Conservation (phyloP, 2,797 vertebrate species). For the Neopelma chrysocephalum region DNA sequence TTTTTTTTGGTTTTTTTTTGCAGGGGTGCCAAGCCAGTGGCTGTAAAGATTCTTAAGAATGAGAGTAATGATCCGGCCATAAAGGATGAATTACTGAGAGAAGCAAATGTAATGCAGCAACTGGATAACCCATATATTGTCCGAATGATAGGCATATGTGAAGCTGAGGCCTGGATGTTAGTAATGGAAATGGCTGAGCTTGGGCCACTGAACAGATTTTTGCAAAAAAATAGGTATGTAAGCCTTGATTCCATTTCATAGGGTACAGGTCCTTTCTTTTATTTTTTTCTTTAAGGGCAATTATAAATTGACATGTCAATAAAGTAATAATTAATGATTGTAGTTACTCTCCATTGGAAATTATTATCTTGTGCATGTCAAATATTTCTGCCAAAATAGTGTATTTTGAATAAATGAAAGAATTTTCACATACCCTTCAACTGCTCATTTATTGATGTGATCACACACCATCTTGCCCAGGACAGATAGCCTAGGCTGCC, state of each 20-base stretch:
- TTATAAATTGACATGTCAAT: not conserved
- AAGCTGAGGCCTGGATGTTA: conserved; percentile 93
- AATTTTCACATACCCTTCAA: not conserved
- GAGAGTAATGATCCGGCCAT: conserved; percentile 83
- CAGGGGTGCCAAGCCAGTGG: conserved; percentile 88
- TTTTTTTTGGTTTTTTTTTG: conserved; percentile 21
- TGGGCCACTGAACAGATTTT: conserved; percentile 91
- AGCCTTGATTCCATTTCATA: not conserved
- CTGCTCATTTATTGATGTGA: not conserved
- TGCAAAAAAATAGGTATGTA: conserved; percentile 88
- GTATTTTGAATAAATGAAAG: not conserved
- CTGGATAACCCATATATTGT: conserved; percentile 98
- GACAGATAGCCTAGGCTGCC: not conserved
- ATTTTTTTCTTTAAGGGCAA: not conserved
- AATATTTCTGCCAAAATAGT: not conserved
- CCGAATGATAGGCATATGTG: conserved; percentile 98
- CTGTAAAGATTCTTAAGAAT: conserved; percentile 95
- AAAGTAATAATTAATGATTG: not conserved
- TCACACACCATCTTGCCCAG: not conserved
- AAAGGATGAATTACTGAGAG: conserved; percentile 89
- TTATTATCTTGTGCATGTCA: not conserved
- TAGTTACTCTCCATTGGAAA: not conserved
- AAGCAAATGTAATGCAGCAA: conserved; percentile 95
- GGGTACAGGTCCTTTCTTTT: not conserved
- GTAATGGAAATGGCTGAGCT: conserved; percentile 98